phyloP scores from a whole-genome alignment of 23 tunicate species.

The Botrylloides violaceus region DNA sequence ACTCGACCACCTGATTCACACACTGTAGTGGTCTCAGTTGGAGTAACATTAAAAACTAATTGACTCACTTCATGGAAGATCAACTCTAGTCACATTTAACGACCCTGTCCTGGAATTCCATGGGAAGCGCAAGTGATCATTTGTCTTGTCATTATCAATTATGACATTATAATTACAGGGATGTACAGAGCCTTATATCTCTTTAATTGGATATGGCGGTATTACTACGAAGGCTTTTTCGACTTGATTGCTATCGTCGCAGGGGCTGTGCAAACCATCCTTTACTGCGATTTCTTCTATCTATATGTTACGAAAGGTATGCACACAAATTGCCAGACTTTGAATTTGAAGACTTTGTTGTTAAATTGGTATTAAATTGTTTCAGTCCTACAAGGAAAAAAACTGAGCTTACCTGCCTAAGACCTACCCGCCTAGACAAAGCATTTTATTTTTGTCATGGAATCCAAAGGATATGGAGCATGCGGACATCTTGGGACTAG shows the following conservation, averaged over 20 bases:
- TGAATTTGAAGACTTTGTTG: no score
- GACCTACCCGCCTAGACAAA: no score
- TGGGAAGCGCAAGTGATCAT: no score
- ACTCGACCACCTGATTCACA: no score
- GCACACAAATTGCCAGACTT: background rate
- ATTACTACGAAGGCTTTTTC: slow-evolving; percentile 86
- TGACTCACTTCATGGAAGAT: no score
- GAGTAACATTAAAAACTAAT: no score
- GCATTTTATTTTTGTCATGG: background rate
- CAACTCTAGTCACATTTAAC: no score
- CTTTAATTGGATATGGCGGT: slow-evolving; percentile 95
- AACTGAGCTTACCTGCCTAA: slow-evolving; percentile 73
- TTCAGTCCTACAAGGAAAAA: slow-evolving; percentile 70
- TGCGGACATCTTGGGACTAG: no score
- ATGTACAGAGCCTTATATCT: slow-evolving; percentile 87
- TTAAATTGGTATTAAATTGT: slow-evolving; percentile 3
- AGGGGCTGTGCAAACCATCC: slow-evolving; percentile 94
- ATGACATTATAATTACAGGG: slow-evolving; percentile 28
- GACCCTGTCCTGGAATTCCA: no score
- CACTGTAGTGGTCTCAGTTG: no score
- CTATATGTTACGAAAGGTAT: slow-evolving; percentile 94
- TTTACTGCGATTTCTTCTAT: slow-evolving; percentile 98
- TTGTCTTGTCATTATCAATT: background rate
- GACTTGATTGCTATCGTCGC: slow-evolving; percentile 98
- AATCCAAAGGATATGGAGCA: background rate